A percentile compares a stretch with the other conserved stretches of the same genome.
phyloP scores from a whole-genome alignment of 2,888 invertebrate genomes.

The Mesorhabditis belari region DNA sequence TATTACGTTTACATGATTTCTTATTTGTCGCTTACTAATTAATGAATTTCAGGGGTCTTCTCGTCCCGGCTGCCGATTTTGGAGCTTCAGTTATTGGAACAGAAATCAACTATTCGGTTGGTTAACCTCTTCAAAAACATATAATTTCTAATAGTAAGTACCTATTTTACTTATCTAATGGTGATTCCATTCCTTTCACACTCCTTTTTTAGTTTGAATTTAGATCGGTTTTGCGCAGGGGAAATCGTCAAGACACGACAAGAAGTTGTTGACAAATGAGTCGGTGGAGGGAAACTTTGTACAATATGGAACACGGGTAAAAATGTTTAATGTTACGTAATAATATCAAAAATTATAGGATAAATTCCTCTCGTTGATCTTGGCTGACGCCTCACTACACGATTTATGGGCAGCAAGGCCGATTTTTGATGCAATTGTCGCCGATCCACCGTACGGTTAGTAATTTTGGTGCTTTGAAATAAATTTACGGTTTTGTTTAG shows the following conservation, averaged over 20 bases:
- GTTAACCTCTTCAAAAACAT: too few species aligned
- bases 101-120: conserved; percentile 70
- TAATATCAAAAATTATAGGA: conserved; percentile 1
- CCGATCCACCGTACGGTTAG: conserved; percentile 66
- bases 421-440: conserved; percentile 82
- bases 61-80: conserved; percentile 82
- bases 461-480: background rate
- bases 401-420: conserved; percentile 65
- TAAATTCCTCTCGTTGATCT: conserved; percentile 75
- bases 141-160: too few species aligned
- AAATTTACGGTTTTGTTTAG: conserved; percentile 56
- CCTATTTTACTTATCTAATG: too few species aligned
- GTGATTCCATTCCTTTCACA: background rate
- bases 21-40: too few species aligned
- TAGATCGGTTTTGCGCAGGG: conserved; percentile 36
- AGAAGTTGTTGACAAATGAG: conserved; percentile 61
- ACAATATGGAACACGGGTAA: conserved; percentile 68
- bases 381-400: conserved; percentile 81
- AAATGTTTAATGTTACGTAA: background rate
- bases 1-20: too few species aligned
- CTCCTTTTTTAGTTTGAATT: background rate
- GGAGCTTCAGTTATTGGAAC: conserved; percentile 78
- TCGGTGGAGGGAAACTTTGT: conserved; percentile 81
- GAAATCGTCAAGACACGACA: conserved; percentile 57
- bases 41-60: too few species aligned